Conservation (phyloP, 2,888 invertebrate species). For the Onthophagus sagittarius region DNA sequence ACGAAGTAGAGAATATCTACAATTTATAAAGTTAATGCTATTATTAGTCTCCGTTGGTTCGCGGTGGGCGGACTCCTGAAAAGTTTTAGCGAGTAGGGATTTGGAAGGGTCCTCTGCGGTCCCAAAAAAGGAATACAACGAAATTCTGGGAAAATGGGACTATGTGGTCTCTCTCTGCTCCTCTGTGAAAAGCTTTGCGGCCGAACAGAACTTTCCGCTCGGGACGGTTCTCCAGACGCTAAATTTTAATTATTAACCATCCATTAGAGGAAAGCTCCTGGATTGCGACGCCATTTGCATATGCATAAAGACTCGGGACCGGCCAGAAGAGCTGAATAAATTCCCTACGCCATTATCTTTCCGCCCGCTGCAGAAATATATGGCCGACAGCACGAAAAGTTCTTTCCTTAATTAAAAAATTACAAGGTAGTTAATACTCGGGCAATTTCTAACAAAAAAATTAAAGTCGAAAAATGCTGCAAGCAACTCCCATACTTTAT, state of each 20-base stretch:
- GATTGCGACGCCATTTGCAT: constrained; percentile 9
- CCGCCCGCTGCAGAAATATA: neutral
- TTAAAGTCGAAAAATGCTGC: no score
- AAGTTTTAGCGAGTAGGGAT: constrained; percentile 1
- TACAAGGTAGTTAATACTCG: neutral
- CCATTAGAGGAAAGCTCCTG: constrained; percentile 12
- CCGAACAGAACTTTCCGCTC: constrained; percentile 4
- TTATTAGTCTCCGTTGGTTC: constrained; percentile 29
- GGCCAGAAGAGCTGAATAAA: constrained; percentile 8
- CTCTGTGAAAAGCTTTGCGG: neutral
- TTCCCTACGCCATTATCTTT: constrained; percentile 5
- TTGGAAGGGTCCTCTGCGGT: neutral
- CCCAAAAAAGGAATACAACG: neutral
- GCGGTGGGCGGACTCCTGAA: constrained; percentile 9
- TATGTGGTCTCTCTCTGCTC: constrained; percentile 9
- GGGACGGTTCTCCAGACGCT: constrained; percentile 11
- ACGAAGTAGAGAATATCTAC: constrained; percentile 23
- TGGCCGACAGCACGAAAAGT: neutral
- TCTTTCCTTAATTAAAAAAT: neutral
- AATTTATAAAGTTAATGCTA: constrained; percentile 31
- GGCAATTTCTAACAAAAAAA: no score
- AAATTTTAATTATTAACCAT: constrained; percentile 14
- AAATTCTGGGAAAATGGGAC: neutral
- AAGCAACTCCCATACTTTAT: no score
- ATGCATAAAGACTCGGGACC: constrained; percentile 6